Evolutionary conservation across 2,113 vertebrate genomes (phyloP).

Genomic region (Cepphus grylle): DNA sequence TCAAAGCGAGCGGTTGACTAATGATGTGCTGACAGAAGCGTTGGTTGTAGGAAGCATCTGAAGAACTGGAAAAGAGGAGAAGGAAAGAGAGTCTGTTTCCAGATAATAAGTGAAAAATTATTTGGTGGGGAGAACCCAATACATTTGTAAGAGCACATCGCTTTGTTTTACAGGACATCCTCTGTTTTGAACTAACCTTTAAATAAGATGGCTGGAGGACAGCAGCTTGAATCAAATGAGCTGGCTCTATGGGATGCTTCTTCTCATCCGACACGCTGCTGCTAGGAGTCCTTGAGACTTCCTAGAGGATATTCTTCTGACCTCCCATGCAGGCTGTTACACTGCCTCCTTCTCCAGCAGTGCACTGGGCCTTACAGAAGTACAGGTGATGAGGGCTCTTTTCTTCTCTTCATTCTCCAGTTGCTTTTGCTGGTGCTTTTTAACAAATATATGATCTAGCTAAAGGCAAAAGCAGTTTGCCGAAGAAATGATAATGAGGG

Average conservation of each 20-base stretch:
- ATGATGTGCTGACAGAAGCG: not conserved
- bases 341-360: not conserved
- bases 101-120: not conserved
- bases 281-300: not conserved
- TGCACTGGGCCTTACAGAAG: not conserved
- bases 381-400: not conserved
- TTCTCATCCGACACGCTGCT: not conserved
- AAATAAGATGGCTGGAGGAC: not conserved
- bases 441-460: not conserved
- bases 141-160: not conserved
- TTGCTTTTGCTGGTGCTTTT: not conserved
- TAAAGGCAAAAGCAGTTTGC: not conserved
- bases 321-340: not conserved
- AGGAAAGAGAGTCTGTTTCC: not conserved
- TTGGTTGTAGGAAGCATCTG: not conserved
- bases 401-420: not conserved
- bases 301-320: not conserved
- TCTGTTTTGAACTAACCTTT: not conserved
- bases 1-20: not conserved
- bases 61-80: not conserved
- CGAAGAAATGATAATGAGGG: not conserved
- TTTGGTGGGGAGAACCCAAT: too few species aligned
- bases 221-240: not conserved
- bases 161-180: not conserved
- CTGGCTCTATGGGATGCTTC: not conserved